Evolutionary conservation across 1,140 invertebrate species (phyloP), one percentile per base, ranked within the genome.

Genomic region (Cotesia typhae): DNA sequence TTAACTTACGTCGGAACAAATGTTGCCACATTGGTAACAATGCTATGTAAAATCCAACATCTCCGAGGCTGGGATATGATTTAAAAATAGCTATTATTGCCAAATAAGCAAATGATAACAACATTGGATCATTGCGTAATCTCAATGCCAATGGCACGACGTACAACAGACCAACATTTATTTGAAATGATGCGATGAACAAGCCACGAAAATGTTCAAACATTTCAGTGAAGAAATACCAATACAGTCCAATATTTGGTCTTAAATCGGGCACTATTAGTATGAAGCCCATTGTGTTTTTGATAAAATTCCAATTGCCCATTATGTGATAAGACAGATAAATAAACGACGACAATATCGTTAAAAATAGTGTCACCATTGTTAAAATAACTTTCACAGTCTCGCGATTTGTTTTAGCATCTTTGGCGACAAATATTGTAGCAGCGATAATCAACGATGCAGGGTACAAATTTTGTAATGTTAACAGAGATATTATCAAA

Each of bases 161-260:
- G 86, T 99, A 99, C 35, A 95, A 81, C 10, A 98, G 89, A 63
- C 97, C 90, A 1, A 94, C 94, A 88, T 99, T 99, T 68, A 99
- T 93, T 89, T 99, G 98, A 83, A 99, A 99, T 73, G 96, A 95
- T 80, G 93, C 97, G 1, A 99, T 92, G 87, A 99, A 99, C 75
- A 99, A 91, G 70, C 93, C 89, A 65, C 96, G 90, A 80, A 99
- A 99, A 85, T 99, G 98, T 79, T 99, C 97, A 90, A 99, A 99
- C 95, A 99, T 98, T 89, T 99, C 98, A 0, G 96, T 98, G 82
- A 99, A 99, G 84, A 99, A 99, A 84, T 99, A 99, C 98, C 98
- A 99, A 84, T 98, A 99, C 0, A 99, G 87, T 3, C 98, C 98
- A 80, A 98, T 95, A 82, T 99, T 99, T 28, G 98, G 98, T 76